These are phyloP conservation scores for Scaptomyza graminum DNA, from an alignment of 1,140 invertebrate genomes.

Conservation along the genomic window DNA sequence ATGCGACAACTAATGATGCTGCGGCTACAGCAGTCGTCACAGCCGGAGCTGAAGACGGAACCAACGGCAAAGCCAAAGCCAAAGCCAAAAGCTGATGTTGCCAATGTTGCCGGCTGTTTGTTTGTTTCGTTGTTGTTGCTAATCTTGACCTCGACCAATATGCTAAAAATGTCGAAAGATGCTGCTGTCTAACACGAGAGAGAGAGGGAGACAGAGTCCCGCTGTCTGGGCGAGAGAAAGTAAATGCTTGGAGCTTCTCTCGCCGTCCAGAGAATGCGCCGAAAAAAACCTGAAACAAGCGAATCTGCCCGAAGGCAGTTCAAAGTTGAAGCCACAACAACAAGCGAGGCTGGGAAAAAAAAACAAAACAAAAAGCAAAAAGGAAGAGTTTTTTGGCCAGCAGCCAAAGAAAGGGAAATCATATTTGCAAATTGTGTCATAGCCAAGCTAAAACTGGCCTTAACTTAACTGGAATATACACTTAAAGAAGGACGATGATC, in stretches of 20 bases:
- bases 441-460: not conserved
- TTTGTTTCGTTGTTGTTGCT: conserved; percentile 24
- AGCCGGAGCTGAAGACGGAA: conserved; percentile 27
- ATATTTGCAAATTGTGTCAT: conserved; percentile 45
- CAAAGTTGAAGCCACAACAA: conserved; percentile 35
- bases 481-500: too few relatives aligned
- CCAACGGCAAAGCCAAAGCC: not conserved
- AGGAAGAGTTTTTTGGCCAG: conserved; percentile 45
- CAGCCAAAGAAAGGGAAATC: conserved; percentile 47
- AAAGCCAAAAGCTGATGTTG: conserved; percentile 2
- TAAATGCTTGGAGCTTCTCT: conserved; percentile 47
- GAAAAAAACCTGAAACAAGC: conserved; percentile 27
- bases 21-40: conserved; percentile 13
- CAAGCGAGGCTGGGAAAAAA: conserved; percentile 19
- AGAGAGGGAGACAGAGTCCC: not conserved
- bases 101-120: conserved; percentile 55
- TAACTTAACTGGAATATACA: too few relatives aligned
- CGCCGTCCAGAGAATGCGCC: conserved; percentile 25
- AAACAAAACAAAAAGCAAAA: conserved; percentile 7
- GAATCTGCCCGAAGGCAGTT: conserved; percentile 23
- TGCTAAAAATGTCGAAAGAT: conserved; percentile 51
- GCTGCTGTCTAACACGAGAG: conserved; percentile 26
- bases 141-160: conserved; percentile 74
- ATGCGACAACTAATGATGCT: conserved; percentile 65
- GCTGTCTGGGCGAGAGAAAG: conserved; percentile 68